Base-by-base conservation (phyloP, 2,797 vertebrate species). In the Gymnothorax reevesii region DNA sequence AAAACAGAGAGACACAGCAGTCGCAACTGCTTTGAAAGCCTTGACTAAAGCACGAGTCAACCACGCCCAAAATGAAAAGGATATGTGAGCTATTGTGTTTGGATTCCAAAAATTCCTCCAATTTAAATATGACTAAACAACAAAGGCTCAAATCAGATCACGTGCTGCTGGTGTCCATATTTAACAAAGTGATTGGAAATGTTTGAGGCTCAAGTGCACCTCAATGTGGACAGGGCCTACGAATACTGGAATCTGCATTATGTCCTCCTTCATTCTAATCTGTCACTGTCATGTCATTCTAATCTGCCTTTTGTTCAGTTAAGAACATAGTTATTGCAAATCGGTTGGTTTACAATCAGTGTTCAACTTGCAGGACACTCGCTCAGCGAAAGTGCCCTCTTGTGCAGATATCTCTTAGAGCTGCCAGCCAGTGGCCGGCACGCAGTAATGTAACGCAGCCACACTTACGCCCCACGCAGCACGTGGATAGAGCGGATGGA, bases 401-500 rank as follows among this genome's bases (percentile, higher is more conserved):
- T 66, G 64, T 66, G 64, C 22, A 66, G 2, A n/a, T n/a, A 20
- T 66, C 22, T 66, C n/a, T 66, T n/a, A 66, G 62, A 3, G 6
- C 3, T 15, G 0, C 7, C 15, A 64, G 6, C 42, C 4, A 0
- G 33, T 49, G 12, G 17, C 27, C 12, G 7, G 33, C 33, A 5
- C 42, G 49, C 73, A 77, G 27, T 52, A 6, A 17, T n/a, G 17
- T 52, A 80, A 17, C 75, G 9, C 0, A 20, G 5, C 20, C 57
- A 3, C 15, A 84, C 83, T 84, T 84, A 99, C 98, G 97, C 97
- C 80, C 98, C 98, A 0, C 95, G 97, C 87, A 98, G 88, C 1
- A 99, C 97, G 0, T 98, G 93, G 91, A 99, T 97, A 91, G 97
- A 97, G 80, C 96, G 94, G 0, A 96, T 98, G 88, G 88, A 82